phyloP scores from a whole-genome alignment of 2,113 vertebrate species.

The Poicephalus meyeri region DNA sequence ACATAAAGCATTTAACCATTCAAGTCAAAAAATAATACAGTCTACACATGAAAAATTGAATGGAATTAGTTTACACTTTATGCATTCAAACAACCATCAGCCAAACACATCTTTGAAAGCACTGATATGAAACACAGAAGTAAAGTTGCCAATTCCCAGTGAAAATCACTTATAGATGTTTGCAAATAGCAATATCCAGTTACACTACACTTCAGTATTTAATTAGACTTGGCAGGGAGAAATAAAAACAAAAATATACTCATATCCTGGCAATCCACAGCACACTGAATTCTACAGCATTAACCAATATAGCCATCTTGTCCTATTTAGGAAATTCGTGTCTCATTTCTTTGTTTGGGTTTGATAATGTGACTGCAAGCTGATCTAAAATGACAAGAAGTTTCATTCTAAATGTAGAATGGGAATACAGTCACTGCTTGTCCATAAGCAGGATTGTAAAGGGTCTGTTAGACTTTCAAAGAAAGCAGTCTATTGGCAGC shows the following conservation, averaged over 20 bases:
- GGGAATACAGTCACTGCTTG: background rate
- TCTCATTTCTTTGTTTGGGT: constrained; percentile 31
- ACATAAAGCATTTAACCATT: background rate
- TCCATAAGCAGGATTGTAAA: background rate
- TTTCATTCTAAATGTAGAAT: background rate
- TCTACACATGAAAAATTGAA: background rate
- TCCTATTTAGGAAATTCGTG: constrained; percentile 70
- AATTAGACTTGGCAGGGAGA: constrained; percentile 32
- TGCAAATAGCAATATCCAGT: background rate
- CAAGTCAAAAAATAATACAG: background rate
- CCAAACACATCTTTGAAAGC: background rate
- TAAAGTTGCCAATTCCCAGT: background rate
- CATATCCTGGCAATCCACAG: background rate
- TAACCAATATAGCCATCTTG: background rate
- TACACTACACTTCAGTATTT: background rate
- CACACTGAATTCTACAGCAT: constrained; percentile 5
- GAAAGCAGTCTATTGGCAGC: background rate
- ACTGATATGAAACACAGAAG: background rate
- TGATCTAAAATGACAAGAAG: constrained; percentile 12
- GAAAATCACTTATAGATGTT: background rate
- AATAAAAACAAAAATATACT: constrained; percentile 50
- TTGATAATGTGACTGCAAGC: background rate
- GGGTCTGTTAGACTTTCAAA: background rate
- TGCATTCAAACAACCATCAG: background rate
- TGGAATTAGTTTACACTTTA: background rate